Base-by-base conservation (phyloP, 2,888 invertebrate genomes). In the Euplexia lucipara region DNA sequence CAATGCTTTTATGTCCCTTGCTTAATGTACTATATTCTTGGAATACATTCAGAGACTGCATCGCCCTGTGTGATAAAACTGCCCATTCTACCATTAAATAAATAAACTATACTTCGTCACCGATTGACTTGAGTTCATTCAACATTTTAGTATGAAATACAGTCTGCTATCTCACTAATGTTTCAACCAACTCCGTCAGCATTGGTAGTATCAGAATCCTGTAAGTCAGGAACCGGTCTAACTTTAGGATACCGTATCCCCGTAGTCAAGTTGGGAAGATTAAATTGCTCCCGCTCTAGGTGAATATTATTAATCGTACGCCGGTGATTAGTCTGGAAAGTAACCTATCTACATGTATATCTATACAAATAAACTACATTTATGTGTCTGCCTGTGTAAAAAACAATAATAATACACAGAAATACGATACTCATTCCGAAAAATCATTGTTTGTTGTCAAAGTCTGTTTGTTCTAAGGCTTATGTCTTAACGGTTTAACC, bases 231-330 rank as follows among this genome's bases (percentile, higher is more conserved):
- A 52, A 16, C 14, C 6, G 4, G 62, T 37, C 37, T 44, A 69
- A 69, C 48, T 69, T 69, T 42, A 30, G 32, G 71, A 63, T 42
- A 49, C 12, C n/a, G 22, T 39, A 48, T 48, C 41, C n/a, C 18
- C 6, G 10, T 49, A 47, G 52, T 34, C 7, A 4, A 42, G 37
- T 48, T 39, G 48, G 32, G 12, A 45, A 70, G 61, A 51, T 45
- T 45, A 30, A 62, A 52, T 52, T 48, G 41, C 32, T 37, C 10
- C 22, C 12, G 34, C 34, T 68, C n/a, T 18, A 61, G 14, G 8
- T 52, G 41, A 35, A 52, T 35, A 51, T 57, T 58, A 39, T 32
- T 68, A 48, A 68, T 48, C n/a, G 14, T 18, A 18, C 0, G 32
- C 4, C 12, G 4, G 12, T 48, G 18, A 44, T 49, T 30, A 35